Evolutionary conservation across 1,140 invertebrate genomes (phyloP).

Genomic region (Ganaspis sp.): DNA sequence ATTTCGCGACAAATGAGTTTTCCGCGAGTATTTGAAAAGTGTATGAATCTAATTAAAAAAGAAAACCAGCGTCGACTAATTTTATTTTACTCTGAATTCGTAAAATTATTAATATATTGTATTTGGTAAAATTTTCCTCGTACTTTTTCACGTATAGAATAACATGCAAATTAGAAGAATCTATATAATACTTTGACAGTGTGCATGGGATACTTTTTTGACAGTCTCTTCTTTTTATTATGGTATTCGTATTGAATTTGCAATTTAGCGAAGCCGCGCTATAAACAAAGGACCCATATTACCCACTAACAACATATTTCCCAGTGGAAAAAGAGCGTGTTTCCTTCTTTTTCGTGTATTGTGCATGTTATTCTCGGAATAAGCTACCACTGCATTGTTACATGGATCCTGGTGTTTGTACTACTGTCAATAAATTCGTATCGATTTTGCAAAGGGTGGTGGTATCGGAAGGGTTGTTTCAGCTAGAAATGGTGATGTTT

Average conservation of each 20-base stretch:
- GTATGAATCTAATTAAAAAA: too few species aligned
- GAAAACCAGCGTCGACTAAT: too few species aligned
- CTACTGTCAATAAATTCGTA: constrained; percentile 18
- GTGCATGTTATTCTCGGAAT: not conserved
- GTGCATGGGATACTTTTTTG: not conserved
- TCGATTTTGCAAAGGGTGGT: not conserved
- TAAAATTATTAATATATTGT: too few species aligned
- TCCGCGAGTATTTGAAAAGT: too few species aligned
- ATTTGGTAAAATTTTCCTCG: too few species aligned
- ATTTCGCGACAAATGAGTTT: too few species aligned
- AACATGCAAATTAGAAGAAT: not conserved
- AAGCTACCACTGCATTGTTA: constrained; percentile 17
- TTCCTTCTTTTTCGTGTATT: constrained; percentile 1
- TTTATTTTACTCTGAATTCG: too few species aligned
- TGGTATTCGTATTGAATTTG: not conserved
- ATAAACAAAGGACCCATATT: not conserved
- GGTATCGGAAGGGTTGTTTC: constrained; percentile 16
- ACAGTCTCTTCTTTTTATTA: not conserved
- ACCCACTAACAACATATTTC: not conserved
- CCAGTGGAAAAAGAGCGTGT: not conserved
- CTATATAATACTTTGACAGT: too few species aligned
- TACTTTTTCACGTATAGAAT: not conserved
- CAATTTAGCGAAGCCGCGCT: not conserved
- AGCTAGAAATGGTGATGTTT: constrained; percentile 24
- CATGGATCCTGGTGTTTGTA: constrained; percentile 19